Evolutionary conservation across 1,140 invertebrate species (phyloP).

Genomic region (Triops cancriformis): DNA sequence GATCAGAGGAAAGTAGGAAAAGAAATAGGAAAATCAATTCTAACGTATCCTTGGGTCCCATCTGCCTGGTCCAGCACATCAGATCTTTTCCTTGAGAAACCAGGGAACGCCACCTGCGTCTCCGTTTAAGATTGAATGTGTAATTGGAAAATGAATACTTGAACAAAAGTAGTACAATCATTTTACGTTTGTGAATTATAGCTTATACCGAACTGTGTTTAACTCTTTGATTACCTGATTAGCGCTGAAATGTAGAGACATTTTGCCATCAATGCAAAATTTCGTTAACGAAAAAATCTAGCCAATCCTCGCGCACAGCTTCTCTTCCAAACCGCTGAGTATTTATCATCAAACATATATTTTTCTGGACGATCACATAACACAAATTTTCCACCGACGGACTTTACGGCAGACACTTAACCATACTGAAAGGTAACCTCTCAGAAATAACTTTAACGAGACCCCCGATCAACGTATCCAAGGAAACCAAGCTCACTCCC

Average conservation of each 20-base stretch:
- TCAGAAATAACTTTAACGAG: not conserved
- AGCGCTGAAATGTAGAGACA: slow-evolving; percentile 28
- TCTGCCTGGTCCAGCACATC: not conserved
- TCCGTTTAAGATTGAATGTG: slow-evolving; percentile 1
- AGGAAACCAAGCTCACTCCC: slow-evolving; percentile 1
- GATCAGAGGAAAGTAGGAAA: not conserved
- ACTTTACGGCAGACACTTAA: not conserved
- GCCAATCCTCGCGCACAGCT: not conserved
- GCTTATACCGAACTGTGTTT: not conserved
- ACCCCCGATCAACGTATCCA: slow-evolving; percentile 1
- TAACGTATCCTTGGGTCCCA: not conserved
- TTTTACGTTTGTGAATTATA: not conserved
- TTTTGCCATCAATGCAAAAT: not conserved
- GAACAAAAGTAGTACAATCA: not conserved
- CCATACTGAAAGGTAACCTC: not conserved
- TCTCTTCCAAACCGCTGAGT: not conserved
- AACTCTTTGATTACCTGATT: slow-evolving; percentile 24
- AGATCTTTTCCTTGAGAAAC: not conserved
- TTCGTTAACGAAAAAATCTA: no score
- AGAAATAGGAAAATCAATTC: not conserved
- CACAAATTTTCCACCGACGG: not conserved
- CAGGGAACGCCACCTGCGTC: slow-evolving; percentile 19
- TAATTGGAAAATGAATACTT: slow-evolving; percentile 5
- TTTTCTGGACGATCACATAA: not conserved
- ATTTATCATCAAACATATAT: not conserved